Conservation (phyloP, 2,797 vertebrate genomes). For the Odontamblyopus rebecca region DNA sequence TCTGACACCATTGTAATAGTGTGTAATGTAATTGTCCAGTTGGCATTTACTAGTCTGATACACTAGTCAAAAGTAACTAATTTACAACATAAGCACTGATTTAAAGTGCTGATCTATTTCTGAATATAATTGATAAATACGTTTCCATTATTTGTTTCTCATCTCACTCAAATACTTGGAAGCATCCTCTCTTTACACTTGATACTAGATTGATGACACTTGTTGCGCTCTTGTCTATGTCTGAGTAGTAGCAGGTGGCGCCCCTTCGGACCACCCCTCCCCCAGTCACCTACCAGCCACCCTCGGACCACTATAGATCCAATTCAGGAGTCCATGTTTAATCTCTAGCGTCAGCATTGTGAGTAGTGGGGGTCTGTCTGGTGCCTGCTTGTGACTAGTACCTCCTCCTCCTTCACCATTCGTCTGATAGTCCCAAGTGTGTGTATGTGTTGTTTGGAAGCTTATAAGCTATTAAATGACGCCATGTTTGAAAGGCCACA, state of each 20-base stretch:
- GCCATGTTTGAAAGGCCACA: conserved; percentile 61
- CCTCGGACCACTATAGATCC: conserved; percentile 27
- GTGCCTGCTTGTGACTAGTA: conserved; percentile 72
- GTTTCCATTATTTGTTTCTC: neutral
- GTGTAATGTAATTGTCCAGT: neutral
- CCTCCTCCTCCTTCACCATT: conserved; percentile 65
- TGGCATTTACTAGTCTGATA: too few relatives aligned
- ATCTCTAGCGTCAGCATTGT: conserved; percentile 76
- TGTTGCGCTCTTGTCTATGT: conserved; percentile 59
- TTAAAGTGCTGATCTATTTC: neutral
- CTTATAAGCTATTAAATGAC: conserved; percentile 59
- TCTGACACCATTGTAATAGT: neutral
- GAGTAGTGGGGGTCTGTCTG: conserved; percentile 73
- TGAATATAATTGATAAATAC: neutral
- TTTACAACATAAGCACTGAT: neutral
- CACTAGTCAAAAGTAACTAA: neutral
- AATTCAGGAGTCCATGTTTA: conserved; percentile 62
- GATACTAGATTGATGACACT: conserved; percentile 26
- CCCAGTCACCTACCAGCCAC: conserved; percentile 53
- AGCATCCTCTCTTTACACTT: conserved; percentile 2
- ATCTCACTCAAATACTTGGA: neutral
- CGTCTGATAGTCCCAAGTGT: conserved; percentile 31
- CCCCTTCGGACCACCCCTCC: conserved; percentile 51
- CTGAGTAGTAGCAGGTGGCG: conserved; percentile 76
- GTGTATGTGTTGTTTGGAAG: conserved; percentile 26